A percentile compares a stretch with the other conserved stretches of the same genome.
Conservation (phyloP, 2,797 vertebrate species). For the Alfaro cultratus region DNA sequence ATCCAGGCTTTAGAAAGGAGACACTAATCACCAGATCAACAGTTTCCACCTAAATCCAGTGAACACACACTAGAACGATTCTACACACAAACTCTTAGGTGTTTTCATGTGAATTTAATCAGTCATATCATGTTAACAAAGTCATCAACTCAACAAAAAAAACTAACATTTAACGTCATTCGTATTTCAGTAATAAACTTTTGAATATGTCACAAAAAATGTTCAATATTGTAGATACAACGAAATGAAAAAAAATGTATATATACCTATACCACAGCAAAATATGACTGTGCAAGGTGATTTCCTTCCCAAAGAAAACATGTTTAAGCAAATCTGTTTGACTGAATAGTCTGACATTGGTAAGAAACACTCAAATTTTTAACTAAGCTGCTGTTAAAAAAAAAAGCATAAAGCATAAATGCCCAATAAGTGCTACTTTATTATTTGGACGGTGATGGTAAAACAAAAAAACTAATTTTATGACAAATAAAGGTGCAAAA, state of each 20-base stretch:
- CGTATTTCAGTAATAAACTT: slow-evolving; percentile 68
- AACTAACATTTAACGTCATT: slow-evolving; percentile 76
- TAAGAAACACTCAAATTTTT: slow-evolving; percentile 31
- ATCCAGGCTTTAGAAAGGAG: neutral
- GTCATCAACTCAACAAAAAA: slow-evolving; percentile 70
- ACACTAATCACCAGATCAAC: neutral
- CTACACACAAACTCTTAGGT: slow-evolving; percentile 49
- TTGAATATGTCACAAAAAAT: slow-evolving; percentile 77
- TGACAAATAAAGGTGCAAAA: slow-evolving; percentile 41
- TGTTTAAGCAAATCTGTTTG: slow-evolving; percentile 23
- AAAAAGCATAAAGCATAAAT: slow-evolving; percentile 18
- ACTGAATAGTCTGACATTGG: slow-evolving; percentile 9
- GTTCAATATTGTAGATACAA: slow-evolving; percentile 75
- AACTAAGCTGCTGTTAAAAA: slow-evolving; percentile 33
- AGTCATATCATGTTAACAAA: slow-evolving; percentile 70
- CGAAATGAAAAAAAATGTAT: slow-evolving; percentile 44
- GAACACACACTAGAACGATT: neutral
- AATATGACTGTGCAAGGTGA: slow-evolving; percentile 39
- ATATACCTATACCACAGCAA: slow-evolving; percentile 41
- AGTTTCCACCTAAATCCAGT: neutral
- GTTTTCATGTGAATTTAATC: slow-evolving; percentile 73
- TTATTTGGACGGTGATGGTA: slow-evolving; percentile 21
- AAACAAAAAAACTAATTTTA: slow-evolving; percentile 21
- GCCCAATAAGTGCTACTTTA: slow-evolving; percentile 36
- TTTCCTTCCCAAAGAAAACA: slow-evolving; percentile 34